phyloP scores from a whole-genome alignment of 2,797 vertebrate species.

The Lacerta viridis region DNA sequence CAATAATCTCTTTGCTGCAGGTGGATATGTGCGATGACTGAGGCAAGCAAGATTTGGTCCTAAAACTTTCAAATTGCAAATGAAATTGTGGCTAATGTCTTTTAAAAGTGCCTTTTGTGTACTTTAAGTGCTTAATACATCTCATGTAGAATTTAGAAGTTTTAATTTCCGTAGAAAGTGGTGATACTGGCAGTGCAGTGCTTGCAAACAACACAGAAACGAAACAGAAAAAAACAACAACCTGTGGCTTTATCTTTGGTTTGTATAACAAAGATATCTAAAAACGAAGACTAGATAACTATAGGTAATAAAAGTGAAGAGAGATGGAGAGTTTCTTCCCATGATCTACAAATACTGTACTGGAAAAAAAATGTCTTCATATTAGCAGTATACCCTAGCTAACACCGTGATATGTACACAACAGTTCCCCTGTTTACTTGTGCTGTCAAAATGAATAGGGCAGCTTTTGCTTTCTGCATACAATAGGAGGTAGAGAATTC shows the following conservation, averaged over 20 bases:
- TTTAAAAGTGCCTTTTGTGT: conserved; percentile 77
- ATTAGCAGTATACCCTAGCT: conserved; percentile 60
- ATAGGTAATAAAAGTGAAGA: conserved; percentile 67
- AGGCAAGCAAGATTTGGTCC: conserved; percentile 64
- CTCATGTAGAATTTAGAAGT: conserved; percentile 48
- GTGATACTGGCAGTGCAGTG: conserved; percentile 66
- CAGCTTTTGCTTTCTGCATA: conserved; percentile 73
- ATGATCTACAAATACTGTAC: conserved; percentile 42
- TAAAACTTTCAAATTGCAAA: conserved; percentile 57
- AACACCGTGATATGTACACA: conserved; percentile 57
- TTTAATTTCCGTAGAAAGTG: conserved; percentile 62
- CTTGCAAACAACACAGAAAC: conserved; percentile 39
- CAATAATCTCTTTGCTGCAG: conserved; percentile 38
- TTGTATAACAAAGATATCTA: conserved; percentile 59
- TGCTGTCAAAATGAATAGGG: conserved; percentile 75
- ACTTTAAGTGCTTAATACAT: conserved; percentile 73
- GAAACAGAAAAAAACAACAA: conserved; percentile 2
- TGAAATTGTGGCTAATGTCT: conserved; percentile 64
- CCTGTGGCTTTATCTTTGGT: conserved; percentile 80
- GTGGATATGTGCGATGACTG: neutral
- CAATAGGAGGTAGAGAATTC: conserved; percentile 83
- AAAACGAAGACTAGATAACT: conserved; percentile 64
- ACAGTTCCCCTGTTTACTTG: conserved; percentile 70
- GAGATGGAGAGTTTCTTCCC: conserved; percentile 46
- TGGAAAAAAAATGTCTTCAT: conserved; percentile 61